These are phyloP conservation scores for Leptoclinus maculatus DNA, from an alignment of 2,797 vertebrate genomes.

Conservation along the genomic window DNA sequence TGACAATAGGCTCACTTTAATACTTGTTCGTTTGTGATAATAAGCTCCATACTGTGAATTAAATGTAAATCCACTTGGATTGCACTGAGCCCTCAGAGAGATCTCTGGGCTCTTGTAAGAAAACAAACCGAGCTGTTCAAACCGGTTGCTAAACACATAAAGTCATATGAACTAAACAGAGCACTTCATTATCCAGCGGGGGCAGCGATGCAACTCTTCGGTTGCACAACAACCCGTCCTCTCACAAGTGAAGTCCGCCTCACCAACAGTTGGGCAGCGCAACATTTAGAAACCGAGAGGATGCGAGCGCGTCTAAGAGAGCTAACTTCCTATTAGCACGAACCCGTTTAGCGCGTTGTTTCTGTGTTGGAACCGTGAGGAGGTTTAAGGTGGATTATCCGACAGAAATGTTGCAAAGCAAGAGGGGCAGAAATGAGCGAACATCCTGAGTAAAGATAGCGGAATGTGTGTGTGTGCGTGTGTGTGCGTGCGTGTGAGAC, in stretches of 20 bases:
- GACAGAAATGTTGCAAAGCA: neutral
- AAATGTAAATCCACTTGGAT: neutral
- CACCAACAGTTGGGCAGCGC: conserved; percentile 25
- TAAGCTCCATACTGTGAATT: neutral
- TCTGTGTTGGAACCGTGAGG: neutral
- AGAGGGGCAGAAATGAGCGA: neutral
- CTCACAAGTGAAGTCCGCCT: conserved; percentile 1
- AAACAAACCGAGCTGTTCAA: conserved; percentile 27
- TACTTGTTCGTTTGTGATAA: no score
- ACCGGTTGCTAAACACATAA: conserved; percentile 46
- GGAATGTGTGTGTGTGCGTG: conserved; percentile 42
- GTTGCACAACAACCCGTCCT: conserved; percentile 27
- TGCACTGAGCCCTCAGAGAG: neutral
- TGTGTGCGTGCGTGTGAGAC: conserved; percentile 9
- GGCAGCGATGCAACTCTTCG: conserved; percentile 23
- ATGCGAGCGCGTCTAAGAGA: neutral
- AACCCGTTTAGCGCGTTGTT: neutral
- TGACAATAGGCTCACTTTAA: neutral
- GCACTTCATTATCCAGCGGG: conserved; percentile 14
- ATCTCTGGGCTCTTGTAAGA: neutral
- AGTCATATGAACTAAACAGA: conserved; percentile 15
- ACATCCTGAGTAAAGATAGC: conserved; percentile 67
- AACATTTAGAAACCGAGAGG: conserved; percentile 25
- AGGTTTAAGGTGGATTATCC: neutral
- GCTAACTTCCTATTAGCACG: conserved; percentile 19